Conservation (phyloP, 2,113 vertebrate genomes). For the Tupaia chinensis region DNA sequence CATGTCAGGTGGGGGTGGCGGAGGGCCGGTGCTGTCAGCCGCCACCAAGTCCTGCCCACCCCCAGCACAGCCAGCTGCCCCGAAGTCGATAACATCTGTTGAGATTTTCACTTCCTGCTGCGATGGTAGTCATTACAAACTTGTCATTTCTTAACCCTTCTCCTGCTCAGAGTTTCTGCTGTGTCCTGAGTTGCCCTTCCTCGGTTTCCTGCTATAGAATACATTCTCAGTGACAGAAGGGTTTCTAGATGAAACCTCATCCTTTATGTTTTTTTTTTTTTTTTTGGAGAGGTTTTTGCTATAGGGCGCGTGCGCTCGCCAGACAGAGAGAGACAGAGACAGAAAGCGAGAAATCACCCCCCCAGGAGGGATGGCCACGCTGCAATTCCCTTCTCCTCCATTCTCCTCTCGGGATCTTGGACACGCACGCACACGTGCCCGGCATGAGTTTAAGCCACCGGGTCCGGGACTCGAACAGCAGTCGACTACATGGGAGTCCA, state of each 20-base stretch:
- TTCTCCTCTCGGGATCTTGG: too few species aligned
- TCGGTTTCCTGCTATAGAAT: constrained; percentile 28
- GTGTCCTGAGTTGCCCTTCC: constrained; percentile 27
- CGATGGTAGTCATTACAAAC: neutral
- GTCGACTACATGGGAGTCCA: too few species aligned
- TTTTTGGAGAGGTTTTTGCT: too few species aligned
- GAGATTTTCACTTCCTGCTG: constrained; percentile 70
- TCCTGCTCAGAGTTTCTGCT: neutral
- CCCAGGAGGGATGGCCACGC: too few species aligned
- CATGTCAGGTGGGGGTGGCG: neutral
- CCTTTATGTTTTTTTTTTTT: neutral
- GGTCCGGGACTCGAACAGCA: too few species aligned
- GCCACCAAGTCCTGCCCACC: neutral
- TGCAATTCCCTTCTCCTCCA: too few species aligned
- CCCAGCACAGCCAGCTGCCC: neutral
- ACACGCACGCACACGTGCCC: too few species aligned
- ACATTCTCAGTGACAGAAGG: neutral
- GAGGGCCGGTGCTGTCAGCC: neutral
- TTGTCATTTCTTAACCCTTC: constrained; percentile 22
- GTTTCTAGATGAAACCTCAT: neutral
- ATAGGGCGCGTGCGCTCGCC: too few species aligned
- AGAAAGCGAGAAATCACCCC: too few species aligned
- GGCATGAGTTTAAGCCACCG: too few species aligned
- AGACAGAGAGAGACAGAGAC: too few species aligned
- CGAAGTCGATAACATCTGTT: neutral